These are phyloP conservation scores for Mesorhabditis belari DNA, from an alignment of 2,888 invertebrate species.

Conservation along the genomic window DNA sequence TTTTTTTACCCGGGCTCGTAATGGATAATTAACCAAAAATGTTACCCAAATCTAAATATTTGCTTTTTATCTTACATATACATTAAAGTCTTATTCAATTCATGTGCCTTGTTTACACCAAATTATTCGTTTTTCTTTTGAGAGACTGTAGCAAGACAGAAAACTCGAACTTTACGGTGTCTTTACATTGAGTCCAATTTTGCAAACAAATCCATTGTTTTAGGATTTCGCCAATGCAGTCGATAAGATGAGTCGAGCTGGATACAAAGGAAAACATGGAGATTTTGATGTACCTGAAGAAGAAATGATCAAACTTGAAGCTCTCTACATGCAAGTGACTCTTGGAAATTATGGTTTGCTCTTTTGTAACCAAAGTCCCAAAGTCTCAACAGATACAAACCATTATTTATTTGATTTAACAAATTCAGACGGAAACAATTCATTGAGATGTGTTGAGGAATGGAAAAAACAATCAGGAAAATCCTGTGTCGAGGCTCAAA, in stretches of 20 bases:
- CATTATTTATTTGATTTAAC: neutral
- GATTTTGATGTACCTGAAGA: conserved; percentile 35
- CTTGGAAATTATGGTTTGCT: conserved; percentile 32
- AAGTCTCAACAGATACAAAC: too few species aligned
- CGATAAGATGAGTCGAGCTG: conserved; percentile 37
- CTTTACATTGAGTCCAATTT: neutral
- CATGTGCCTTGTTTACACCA: too few species aligned
- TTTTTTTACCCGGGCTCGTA: neutral
- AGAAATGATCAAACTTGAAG: conserved; percentile 23
- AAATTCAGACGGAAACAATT: conserved; percentile 28
- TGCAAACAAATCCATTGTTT: conserved; percentile 3
- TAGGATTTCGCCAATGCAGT: conserved; percentile 41
- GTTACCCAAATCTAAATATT: too few species aligned
- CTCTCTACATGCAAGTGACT: conserved; percentile 34
- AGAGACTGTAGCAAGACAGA: too few species aligned
- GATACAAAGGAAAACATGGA: conserved; percentile 42
- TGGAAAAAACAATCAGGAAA: conserved; percentile 29
- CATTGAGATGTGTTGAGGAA: conserved; percentile 18
- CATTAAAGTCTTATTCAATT: too few species aligned
- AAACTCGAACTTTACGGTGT: too few species aligned
- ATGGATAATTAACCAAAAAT: too few species aligned
- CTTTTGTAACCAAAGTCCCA: neutral
- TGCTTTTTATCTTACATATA: too few species aligned
- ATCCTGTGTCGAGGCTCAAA: conserved; percentile 28
- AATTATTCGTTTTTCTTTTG: too few species aligned